Base-by-base conservation (phyloP, 2,888 invertebrate species). In the Tineola bisselliella region DNA sequence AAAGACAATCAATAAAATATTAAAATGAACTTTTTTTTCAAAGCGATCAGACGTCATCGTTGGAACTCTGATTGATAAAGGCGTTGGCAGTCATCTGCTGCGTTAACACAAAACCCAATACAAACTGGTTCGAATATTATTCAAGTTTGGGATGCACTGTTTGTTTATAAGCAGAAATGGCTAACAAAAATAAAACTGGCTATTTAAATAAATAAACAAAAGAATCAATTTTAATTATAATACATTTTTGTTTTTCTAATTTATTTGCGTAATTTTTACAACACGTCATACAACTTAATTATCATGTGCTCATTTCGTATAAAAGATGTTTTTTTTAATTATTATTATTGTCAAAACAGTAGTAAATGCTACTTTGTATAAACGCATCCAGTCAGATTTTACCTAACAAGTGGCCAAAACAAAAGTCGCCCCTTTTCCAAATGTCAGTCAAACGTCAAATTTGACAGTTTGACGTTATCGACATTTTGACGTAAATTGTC, bases 381-480 rank as follows among this genome's bases (percentile, higher is more conserved):
- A 38, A 12, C 38, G 38, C 38, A 2, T 38, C 10, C n/a, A 38
- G 38, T n/a, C n/a, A 38, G 38, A 38, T 6, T 12, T 2, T 6
- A 38, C 38, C 38, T 38, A 25, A 60, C 60, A 25, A 48, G 25
- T 31, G 52, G 48, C 31, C 60, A 18, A 60, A 60, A 60, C 60
- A 60, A 60, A 60, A 60, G 60, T 60, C 44, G 43, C 44, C 60
- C 48, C 30, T 60, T 43, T 18, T 25, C 15, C 43, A 57, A 31
- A 48, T 44, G 61, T 61, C 61, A 43, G 33, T 61, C 61, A 61
- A 61, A 58, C 48, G 61, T 61, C 61, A 61, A 30, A 17, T 13
- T 13, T 58, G 33, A 58, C 58, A 33, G 15, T 31, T 58, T 33
- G 33, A 58, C 33, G 58, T 54, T 54, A 33, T 58, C 33, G 58